Evolutionary conservation across 53 echinoderm and acorn worm genomes (phyloP).

Genomic region (Echinarachnius parma): DNA sequence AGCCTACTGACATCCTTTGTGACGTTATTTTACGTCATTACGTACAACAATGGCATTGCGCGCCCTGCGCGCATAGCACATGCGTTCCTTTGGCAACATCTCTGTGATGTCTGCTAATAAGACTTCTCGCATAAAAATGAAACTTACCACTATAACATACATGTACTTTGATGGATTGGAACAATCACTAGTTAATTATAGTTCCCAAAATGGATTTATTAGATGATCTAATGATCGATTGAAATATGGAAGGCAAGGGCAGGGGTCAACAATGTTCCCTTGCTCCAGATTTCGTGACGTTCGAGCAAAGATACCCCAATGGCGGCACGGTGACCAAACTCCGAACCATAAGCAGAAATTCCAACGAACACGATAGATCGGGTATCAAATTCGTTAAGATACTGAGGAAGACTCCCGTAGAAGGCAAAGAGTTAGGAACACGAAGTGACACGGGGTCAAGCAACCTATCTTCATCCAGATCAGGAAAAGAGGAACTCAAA

Average conservation of each 20-base stretch:
- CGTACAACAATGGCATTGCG: too few relatives aligned
- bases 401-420: not conserved
- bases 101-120: too few relatives aligned
- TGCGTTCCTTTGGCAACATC: conserved; percentile 5
- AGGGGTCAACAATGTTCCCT: not conserved
- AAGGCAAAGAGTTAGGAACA: not conserved
- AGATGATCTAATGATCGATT: not conserved
- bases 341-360: conserved; percentile 9
- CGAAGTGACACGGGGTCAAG: conserved; percentile 1
- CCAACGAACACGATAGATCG: not conserved
- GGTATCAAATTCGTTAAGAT: not conserved
- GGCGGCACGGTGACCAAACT: conserved; percentile 18
- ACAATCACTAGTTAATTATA: not conserved
- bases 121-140: too few relatives aligned
- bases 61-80: not conserved
- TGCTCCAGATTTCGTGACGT: not conserved
- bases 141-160: too few relatives aligned
- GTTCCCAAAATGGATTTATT: not conserved
- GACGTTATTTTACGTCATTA: too few relatives aligned
- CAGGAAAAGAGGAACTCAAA: conserved; percentile 4
- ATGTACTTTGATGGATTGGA: too few relatives aligned
- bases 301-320: conserved; percentile 11
- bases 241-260: not conserved
- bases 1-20: too few relatives aligned
- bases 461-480: not conserved